Conservation (phyloP, 2,797 vertebrate species). For the Aratinga solstitialis region DNA sequence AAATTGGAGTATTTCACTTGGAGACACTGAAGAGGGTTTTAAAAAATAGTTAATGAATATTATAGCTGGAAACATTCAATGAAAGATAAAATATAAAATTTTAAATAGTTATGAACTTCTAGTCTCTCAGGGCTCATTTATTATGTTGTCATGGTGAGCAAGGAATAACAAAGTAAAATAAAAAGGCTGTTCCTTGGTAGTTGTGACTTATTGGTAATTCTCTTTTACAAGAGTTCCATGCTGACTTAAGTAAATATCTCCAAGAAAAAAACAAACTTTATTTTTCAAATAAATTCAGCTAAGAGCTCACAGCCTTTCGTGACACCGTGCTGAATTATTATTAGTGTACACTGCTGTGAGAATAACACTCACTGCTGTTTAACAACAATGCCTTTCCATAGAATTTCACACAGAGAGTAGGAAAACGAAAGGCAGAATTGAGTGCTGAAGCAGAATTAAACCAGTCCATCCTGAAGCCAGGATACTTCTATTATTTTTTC, state of each 20-base stretch:
- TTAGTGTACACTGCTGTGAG: slow-evolving; percentile 67
- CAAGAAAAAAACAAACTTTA: slow-evolving; percentile 59
- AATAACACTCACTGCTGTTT: slow-evolving; percentile 59
- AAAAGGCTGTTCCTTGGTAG: slow-evolving; percentile 68
- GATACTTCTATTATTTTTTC: slow-evolving; percentile 4
- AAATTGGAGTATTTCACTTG: slow-evolving; percentile 59
- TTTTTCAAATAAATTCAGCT: slow-evolving; percentile 75
- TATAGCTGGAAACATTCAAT: slow-evolving; percentile 56
- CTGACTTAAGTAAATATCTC: slow-evolving; percentile 74
- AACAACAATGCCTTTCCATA: slow-evolving; percentile 47
- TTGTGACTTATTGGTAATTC: slow-evolving; percentile 75
- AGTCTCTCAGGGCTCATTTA: slow-evolving; percentile 71
- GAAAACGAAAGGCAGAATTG: slow-evolving; percentile 60
- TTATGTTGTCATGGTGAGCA: slow-evolving; percentile 75
- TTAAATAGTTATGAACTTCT: slow-evolving; percentile 58
- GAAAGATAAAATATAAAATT: slow-evolving; percentile 67
- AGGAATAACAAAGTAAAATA: slow-evolving; percentile 72
- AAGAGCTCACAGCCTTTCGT: slow-evolving; percentile 62
- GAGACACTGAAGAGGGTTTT: slow-evolving; percentile 55
- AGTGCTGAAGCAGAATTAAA: slow-evolving; percentile 34
- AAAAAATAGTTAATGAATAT: slow-evolving; percentile 51
- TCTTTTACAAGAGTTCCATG: slow-evolving; percentile 75
- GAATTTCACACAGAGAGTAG: slow-evolving; percentile 44
- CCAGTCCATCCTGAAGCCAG: not conserved
- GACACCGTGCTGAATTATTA: slow-evolving; percentile 65